Conservation (phyloP, 2,888 invertebrate species). For the Tigriopus californicus region DNA sequence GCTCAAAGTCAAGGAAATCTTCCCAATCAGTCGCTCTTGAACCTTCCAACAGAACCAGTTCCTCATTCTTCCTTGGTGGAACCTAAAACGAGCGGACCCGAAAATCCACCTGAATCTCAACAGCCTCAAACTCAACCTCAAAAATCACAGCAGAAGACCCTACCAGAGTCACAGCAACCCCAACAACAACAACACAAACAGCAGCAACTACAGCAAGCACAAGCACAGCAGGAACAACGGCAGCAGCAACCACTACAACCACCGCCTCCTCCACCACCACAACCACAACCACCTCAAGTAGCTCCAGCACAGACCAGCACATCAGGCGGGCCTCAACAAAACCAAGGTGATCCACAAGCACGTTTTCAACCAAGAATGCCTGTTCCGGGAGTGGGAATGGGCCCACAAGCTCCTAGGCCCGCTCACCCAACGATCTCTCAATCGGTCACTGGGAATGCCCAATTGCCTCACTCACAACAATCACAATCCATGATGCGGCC, state of each 20-base stretch:
- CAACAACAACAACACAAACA: conserved; percentile 16
- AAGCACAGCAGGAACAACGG: conserved; percentile 18
- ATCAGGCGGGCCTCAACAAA: no score
- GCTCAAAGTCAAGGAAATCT: background rate
- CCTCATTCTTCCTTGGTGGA: background rate
- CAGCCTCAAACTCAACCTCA: background rate
- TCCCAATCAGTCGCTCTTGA: background rate
- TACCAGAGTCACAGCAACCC: conserved; percentile 14
- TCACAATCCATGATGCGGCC: background rate
- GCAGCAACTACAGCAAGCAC: conserved; percentile 18
- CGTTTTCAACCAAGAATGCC: no score
- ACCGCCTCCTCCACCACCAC: no score
- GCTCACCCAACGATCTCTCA: conserved; percentile 21
- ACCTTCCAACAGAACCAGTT: conserved; percentile 3
- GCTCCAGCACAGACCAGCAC: no score
- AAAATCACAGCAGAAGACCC: no score
- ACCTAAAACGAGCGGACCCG: background rate
- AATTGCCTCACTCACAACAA: background rate
- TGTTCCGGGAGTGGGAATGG: background rate
- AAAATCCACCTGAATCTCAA: background rate
- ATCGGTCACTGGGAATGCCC: conserved; percentile 21
- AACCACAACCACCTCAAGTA: no score
- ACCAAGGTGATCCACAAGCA: no score
- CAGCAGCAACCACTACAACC: conserved; percentile 16
- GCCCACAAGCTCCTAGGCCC: no score